Evolutionary conservation across 2,888 invertebrate genomes (phyloP), one percentile per base, ranked within the genome.

Genomic region (Hedychridium roseum): DNA sequence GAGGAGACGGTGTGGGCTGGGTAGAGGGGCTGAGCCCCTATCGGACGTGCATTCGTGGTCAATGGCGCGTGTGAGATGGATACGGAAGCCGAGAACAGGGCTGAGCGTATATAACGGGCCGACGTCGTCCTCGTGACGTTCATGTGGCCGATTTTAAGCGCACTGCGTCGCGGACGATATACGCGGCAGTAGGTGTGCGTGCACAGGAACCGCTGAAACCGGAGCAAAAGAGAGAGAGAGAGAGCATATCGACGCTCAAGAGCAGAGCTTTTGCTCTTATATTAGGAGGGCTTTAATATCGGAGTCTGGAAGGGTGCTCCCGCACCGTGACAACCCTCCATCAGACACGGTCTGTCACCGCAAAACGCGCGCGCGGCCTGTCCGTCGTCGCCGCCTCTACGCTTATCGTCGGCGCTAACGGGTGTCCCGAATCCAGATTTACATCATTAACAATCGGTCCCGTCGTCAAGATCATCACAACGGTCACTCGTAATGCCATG

Each of bases 41-140:
- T 74, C 71, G 68, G 67, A 60, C 61, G 57, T 60, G 68, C 62
- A 76, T 76, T 76, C 73, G 75, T 78, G 79, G 76, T 78, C 81
- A 81, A 81, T 80, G 80, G 79, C 61, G 79, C 76, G 80, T 76
- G 70, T 66, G 64, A 71, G 79, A 80, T 80, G 80, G 78, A 81
- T 80, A 79, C 79, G 78, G 79, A 79, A 80, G 70, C 71, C 63
- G 60, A 64, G 66, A 62, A 54, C 59, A 51, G 50, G 63, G 63
- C 46, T 38, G 42, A 27, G n/a, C 2, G n/a, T 17, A 18, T 4
- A 26, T 6, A 28, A 9, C 20, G 39, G 18, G 28, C n/a, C 16
- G 30, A n/a, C 20, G 20, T 5, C 20, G 34, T 21, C 15, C 26
- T 6, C n/a, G 35, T 12, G n/a, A n/a, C n/a, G n/a, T n/a, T n/a